Base-by-base conservation (phyloP, 2,113 vertebrate species). In the Vireo altiloquus region DNA sequence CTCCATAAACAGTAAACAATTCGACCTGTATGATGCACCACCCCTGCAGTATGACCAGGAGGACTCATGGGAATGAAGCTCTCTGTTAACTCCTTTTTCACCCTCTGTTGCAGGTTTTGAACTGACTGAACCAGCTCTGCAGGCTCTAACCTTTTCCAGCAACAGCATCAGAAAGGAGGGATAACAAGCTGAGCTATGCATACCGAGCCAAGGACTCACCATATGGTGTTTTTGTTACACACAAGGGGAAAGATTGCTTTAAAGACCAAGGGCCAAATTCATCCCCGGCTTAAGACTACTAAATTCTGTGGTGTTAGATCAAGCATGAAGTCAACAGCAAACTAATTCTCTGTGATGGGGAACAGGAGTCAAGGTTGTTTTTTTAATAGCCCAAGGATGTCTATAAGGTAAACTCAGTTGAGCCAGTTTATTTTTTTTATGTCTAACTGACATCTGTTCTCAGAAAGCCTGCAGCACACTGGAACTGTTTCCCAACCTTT, bases 201-300 rank as follows among this genome's bases (percentile, higher is more conserved):
- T 80, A 83, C 30, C 49, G 88, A 95, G 96, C 94, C 91, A 96
- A 97, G 94, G 82, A 94, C 85, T 95, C 68, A 82, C 97, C 95
- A 97, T 95, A 97, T 97, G 95, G 87, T 94, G 88, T 77, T 96
- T 94, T 95, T 91, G 57, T 93, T 94, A 85, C 78, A 82, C 91
- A 91, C 94, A 80, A 90, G 87, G 60, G 95, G 64, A 90, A 92
- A 88, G n/a, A 80, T 39, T 89, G 68, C 40, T 86, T 92, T 81
- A 94, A 94, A 95, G 88, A 93, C 71, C 60, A 75, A 94, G 79
- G 79, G 33, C 56, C 10, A 3, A 93, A 96, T 90, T 95, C 64
- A 49, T 83, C 39, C 52, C 78, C 68, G 12, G 71, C 75, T 50
- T 80, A 93, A 70, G 46, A 30, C 69, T 84, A 61, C 82, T 81